Conservation (phyloP, 1,140 invertebrate genomes). For the Metaphire vulgaris region DNA sequence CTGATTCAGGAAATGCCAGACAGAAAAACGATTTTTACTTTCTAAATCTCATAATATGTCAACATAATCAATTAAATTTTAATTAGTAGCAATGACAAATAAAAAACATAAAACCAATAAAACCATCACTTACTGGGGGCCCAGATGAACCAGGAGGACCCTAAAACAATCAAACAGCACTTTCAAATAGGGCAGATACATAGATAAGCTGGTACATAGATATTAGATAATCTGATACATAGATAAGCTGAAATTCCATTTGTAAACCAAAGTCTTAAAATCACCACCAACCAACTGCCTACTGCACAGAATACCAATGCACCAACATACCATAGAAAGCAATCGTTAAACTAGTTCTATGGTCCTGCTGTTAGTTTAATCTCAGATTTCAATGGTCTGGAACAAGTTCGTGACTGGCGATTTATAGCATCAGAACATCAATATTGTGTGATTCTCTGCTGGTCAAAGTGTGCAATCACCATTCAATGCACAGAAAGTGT, state of each 20-base stretch:
- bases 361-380: background rate
- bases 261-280: background rate
- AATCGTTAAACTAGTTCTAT: background rate
- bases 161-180: background rate
- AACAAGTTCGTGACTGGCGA: too few species aligned
- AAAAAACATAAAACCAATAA: too few species aligned
- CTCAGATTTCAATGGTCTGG: too few species aligned
- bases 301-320: background rate
- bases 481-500: too few species aligned
- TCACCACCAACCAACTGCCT: background rate
- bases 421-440: too few species aligned
- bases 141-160: background rate
- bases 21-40: background rate
- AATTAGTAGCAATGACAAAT: too few species aligned
- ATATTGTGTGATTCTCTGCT: too few species aligned
- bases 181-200: background rate
- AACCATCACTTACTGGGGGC: background rate
- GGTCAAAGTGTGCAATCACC: too few species aligned
- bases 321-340: background rate
- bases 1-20: background rate
- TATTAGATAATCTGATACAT: background rate
- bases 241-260: background rate
- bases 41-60: too few species aligned
- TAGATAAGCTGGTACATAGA: background rate
- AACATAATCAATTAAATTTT: background rate